Evolutionary conservation across 2,888 invertebrate species (phyloP).

Genomic region (Tenthredo distinguenda): DNA sequence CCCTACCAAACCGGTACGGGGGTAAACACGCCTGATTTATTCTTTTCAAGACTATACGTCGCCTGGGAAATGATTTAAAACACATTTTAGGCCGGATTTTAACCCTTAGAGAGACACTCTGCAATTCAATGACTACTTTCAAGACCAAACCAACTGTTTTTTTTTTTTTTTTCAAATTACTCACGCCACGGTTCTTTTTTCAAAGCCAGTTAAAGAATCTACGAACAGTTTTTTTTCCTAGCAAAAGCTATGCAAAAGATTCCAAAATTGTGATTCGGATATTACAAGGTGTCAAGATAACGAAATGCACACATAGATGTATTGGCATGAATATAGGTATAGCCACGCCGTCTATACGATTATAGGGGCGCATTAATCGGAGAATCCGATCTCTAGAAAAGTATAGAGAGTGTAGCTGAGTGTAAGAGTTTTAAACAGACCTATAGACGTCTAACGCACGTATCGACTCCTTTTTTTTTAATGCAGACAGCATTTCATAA

Average conservation of each 20-base stretch:
- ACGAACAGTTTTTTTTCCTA: not conserved
- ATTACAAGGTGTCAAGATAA: not conserved
- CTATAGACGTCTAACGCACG: not conserved
- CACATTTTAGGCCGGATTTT: not conserved
- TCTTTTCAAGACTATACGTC: constrained; percentile 19
- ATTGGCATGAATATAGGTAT: too few species aligned
- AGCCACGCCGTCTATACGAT: not conserved
- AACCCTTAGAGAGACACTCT: not conserved
- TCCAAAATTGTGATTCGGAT: not conserved
- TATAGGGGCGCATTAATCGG: not conserved
- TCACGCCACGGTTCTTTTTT: not conserved
- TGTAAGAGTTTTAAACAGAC: not conserved
- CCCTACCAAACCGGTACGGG: constrained; percentile 27
- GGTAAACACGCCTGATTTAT: constrained; percentile 15
- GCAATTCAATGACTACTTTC: not conserved
- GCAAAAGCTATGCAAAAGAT: not conserved
- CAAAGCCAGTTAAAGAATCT: not conserved
- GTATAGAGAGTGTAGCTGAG: not conserved
- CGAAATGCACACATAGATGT: not conserved
- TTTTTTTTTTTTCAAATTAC: not conserved
- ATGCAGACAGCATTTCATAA: not conserved
- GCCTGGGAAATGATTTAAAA: constrained; percentile 23
- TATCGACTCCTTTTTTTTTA: not conserved
- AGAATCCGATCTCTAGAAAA: not conserved
- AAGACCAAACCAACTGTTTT: not conserved